phyloP scores from a whole-genome alignment of 2,113 vertebrate genomes.

The Lampris incognitus region DNA sequence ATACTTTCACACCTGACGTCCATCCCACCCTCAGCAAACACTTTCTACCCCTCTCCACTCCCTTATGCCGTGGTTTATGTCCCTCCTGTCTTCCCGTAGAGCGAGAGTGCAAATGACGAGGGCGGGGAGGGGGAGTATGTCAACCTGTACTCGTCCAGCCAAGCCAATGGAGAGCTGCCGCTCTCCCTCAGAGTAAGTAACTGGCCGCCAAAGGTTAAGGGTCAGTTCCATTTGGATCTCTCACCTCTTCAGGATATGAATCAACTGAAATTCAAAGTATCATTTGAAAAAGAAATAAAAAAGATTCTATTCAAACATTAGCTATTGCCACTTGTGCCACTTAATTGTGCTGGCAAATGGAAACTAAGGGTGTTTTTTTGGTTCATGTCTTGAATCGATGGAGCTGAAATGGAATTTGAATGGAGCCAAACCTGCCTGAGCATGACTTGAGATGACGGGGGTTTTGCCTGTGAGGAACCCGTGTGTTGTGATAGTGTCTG shows the following conservation, averaged over 20 bases:
- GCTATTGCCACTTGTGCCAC: not conserved
- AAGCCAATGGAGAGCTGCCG: constrained; percentile 90
- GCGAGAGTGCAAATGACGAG: constrained; percentile 91
- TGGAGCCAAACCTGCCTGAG: constrained; percentile 46
- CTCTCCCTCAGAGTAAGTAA: constrained; percentile 93
- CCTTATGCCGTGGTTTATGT: constrained; percentile 70
- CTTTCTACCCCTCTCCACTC: constrained; percentile 48
- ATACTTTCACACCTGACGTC: constrained; percentile 25
- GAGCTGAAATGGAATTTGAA: constrained; percentile 57
- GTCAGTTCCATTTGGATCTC: constrained; percentile 58
- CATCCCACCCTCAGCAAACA: constrained; percentile 45
- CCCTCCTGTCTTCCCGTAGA: constrained; percentile 88
- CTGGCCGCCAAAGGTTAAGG: constrained; percentile 58
- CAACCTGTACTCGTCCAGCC: constrained; percentile 93
- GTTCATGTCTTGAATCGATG: constrained; percentile 60
- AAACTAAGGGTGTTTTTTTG: constrained; percentile 22
- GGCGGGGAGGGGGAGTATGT: constrained; percentile 96
- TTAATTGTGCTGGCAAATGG: constrained; percentile 3
- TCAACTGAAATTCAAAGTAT: constrained; percentile 23
- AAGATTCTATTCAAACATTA: not conserved
- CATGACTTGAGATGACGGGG: constrained; percentile 56
- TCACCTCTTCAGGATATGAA: constrained; percentile 62
- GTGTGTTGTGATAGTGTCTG: constrained; percentile 40
- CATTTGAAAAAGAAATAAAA: not conserved
- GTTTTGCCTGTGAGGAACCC: constrained; percentile 46